Percentiles rank a stretch among this genome's conserved stretches.
phyloP scores from a whole-genome alignment of 2,113 vertebrate species.

The Chionomys nivalis region DNA sequence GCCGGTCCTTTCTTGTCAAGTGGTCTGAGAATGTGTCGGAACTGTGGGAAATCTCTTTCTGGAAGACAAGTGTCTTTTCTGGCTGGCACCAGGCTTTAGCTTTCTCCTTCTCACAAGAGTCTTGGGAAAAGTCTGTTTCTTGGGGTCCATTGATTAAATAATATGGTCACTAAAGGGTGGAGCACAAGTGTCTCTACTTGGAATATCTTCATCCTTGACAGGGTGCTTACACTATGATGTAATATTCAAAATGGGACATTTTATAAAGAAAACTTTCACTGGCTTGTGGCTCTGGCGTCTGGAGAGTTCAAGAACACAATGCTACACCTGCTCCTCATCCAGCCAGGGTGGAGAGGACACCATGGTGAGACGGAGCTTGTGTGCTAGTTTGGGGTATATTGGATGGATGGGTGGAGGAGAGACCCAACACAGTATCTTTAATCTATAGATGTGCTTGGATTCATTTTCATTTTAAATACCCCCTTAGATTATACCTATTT shows the following conservation, averaged over 20 bases:
- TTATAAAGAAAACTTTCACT: background rate
- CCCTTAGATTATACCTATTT: background rate
- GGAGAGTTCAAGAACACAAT: background rate
- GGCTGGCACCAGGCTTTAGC: background rate
- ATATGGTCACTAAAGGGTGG: background rate
- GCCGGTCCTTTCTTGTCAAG: background rate
- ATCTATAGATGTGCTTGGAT: background rate
- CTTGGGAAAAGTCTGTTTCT: background rate
- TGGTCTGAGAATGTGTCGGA: background rate
- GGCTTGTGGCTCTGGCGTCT: background rate
- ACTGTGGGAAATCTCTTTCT: background rate
- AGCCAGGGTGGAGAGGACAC: background rate
- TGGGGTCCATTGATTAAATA: background rate
- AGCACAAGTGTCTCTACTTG: background rate
- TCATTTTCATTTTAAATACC: slow-evolving; percentile 43
- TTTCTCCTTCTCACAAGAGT: background rate
- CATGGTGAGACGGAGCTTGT: background rate
- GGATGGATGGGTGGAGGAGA: background rate
- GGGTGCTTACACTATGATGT: background rate
- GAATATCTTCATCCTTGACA: background rate
- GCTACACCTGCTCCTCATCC: background rate
- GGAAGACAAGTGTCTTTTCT: background rate
- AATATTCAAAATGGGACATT: too few species aligned
- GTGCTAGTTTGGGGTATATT: too few species aligned
- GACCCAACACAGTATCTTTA: background rate